Percentiles rank a stretch among this genome's conserved stretches.
These are phyloP conservation scores for Zaprionus tsacasi DNA, from an alignment of 1,140 invertebrate genomes.

Conservation along the genomic window DNA sequence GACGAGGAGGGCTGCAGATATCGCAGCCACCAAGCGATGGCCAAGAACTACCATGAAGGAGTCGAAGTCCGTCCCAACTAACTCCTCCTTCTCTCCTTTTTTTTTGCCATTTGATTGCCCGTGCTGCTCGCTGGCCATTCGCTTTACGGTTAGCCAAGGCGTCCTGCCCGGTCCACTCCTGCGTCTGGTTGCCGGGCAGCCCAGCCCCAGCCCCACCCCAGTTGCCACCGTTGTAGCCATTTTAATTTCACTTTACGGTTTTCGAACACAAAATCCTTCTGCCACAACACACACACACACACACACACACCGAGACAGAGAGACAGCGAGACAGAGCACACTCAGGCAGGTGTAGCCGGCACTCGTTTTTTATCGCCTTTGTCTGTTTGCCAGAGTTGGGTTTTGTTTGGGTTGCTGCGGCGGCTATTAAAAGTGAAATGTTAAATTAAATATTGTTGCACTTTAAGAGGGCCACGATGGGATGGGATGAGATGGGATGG, in stretches of 20 bases:
- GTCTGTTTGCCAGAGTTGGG: conserved; percentile 29
- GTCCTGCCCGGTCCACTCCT: conserved; percentile 20
- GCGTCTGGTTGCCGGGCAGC: conserved; percentile 32
- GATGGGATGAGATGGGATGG: neutral
- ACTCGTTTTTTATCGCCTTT: conserved; percentile 67
- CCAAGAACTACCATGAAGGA: conserved; percentile 47
- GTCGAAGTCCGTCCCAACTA: conserved; percentile 61
- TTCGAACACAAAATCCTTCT: conserved; percentile 79
- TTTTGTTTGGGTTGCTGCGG: conserved; percentile 52
- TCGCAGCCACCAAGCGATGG: conserved; percentile 45
- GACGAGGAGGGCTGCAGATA: conserved; percentile 43
- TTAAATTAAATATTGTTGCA: conserved; percentile 34
- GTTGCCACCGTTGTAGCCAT: conserved; percentile 58
- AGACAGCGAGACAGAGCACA: neutral
- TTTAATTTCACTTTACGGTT: conserved; percentile 83
- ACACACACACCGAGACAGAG: neutral
- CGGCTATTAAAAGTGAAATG: conserved; percentile 70
- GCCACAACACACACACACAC: conserved; percentile 36
- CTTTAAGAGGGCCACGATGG: conserved; percentile 10
- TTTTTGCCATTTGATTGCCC: conserved; percentile 56
- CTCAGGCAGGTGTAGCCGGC: conserved; percentile 48
- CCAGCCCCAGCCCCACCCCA: conserved; percentile 55
- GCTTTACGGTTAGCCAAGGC: conserved; percentile 49
- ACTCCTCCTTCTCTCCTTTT: neutral
- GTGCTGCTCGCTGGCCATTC: conserved; percentile 68